Evolutionary conservation across 1,140 invertebrate genomes (phyloP).

Genomic region (Dendrolimus punctatus): DNA sequence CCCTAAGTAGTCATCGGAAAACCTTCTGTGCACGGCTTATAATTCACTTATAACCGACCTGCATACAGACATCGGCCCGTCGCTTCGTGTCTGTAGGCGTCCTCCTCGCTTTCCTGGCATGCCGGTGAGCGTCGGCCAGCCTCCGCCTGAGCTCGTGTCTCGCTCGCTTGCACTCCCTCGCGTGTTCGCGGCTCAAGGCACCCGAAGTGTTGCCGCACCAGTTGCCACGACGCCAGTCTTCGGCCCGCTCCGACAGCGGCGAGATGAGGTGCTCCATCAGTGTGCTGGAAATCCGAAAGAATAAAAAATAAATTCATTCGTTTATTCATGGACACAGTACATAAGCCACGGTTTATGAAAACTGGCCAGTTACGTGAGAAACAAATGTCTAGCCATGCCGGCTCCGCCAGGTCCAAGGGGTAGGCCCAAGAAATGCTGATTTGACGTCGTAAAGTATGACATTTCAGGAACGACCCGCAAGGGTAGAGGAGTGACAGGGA

Average conservation of each 20-base stretch:
- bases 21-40: not conserved
- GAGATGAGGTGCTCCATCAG: constrained; percentile 55
- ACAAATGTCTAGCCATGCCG: too few species aligned
- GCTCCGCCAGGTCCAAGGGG: too few species aligned
- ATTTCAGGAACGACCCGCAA: too few species aligned
- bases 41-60: constrained; percentile 22
- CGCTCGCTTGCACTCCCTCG: constrained; percentile 54
- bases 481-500: too few species aligned
- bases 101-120: constrained; percentile 49
- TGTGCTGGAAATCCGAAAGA: constrained; percentile 27
- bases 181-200: constrained; percentile 52
- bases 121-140: constrained; percentile 48
- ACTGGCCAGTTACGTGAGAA: too few species aligned
- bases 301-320: too few species aligned
- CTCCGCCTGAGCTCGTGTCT: constrained; percentile 46
- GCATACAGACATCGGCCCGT: constrained; percentile 48
- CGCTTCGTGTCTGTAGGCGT: constrained; percentile 47
- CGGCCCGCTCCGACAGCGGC: constrained; percentile 49
- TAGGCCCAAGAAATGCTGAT: too few species aligned
- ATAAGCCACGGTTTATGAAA: too few species aligned
- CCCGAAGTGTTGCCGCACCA: constrained; percentile 28
- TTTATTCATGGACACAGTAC: too few species aligned
- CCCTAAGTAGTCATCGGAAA: too few species aligned
- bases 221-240: constrained; percentile 49
- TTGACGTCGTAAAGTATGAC: too few species aligned